A percentile compares a stretch with the other conserved stretches of the same genome.
phyloP scores from a whole-genome alignment of 1,140 invertebrate species.

The Halictus rubicundus region DNA sequence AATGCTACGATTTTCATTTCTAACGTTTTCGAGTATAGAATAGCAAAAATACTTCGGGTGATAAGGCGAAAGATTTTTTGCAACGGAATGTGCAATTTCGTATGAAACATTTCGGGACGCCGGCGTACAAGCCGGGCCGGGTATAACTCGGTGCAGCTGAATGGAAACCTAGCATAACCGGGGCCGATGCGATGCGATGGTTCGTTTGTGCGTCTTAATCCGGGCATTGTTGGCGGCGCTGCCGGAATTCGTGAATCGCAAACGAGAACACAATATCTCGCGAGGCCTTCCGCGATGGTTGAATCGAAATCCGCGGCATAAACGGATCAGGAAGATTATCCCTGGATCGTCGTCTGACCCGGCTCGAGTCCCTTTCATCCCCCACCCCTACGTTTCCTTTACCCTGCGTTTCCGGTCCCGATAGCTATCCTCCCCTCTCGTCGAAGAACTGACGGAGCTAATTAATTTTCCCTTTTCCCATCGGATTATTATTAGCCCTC shows the following conservation, averaged over 20 bases:
- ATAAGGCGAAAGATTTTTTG: too few relatives aligned
- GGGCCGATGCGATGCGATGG: not conserved
- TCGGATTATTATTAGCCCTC: too few relatives aligned
- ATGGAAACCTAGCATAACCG: not conserved
- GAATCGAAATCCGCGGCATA: constrained; percentile 48
- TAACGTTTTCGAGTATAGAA: too few relatives aligned
- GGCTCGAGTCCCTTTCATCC: not conserved
- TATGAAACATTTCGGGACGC: not conserved
- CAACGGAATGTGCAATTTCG: too few relatives aligned
- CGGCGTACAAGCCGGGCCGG: not conserved
- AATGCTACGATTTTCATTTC: too few relatives aligned
- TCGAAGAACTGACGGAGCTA: not conserved
- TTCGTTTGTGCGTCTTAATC: constrained; percentile 59
- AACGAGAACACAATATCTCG: constrained; percentile 48
- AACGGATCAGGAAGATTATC: constrained; percentile 58
- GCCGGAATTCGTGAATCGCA: constrained; percentile 48
- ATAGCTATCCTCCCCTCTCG: not conserved
- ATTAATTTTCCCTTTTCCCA: too few relatives aligned
- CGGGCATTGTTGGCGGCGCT: constrained; percentile 44
- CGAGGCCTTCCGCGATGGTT: constrained; percentile 27
- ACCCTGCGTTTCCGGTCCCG: not conserved
- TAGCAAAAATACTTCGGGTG: too few relatives aligned
- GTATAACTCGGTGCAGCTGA: constrained; percentile 42
- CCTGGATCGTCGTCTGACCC: constrained; percentile 35
- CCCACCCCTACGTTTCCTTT: too few relatives aligned